Evolutionary conservation across 1,140 invertebrate genomes (phyloP).

Genomic region (Pissodes strobi): DNA sequence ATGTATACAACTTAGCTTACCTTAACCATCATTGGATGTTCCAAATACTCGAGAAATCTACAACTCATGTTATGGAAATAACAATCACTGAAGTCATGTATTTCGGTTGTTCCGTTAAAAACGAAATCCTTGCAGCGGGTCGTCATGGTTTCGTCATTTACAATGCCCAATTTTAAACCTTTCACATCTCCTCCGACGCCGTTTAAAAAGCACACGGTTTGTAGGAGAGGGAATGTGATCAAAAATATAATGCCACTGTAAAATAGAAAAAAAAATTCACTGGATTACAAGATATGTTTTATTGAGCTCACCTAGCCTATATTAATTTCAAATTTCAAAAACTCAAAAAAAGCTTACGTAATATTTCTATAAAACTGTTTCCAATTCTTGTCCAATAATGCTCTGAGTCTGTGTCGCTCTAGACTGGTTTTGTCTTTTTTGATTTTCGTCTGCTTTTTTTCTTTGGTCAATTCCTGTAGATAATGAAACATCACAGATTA

Average conservation of each 20-base stretch:
- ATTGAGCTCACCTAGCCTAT: too few relatives aligned
- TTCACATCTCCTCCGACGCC: constrained; percentile 79
- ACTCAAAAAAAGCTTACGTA: too few relatives aligned
- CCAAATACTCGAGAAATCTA: constrained; percentile 59
- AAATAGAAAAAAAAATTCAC: constrained; percentile 40
- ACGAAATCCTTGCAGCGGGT: constrained; percentile 52
- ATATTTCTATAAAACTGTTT: constrained; percentile 46
- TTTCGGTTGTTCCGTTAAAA: constrained; percentile 38
- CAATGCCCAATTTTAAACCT: constrained; percentile 71
- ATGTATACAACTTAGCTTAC: too few relatives aligned
- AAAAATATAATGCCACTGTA: constrained; percentile 80
- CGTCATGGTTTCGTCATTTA: constrained; percentile 71
- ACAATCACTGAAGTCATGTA: constrained; percentile 54
- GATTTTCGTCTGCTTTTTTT: constrained; percentile 32
- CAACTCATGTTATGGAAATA: constrained; percentile 63
- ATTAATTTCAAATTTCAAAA: too few relatives aligned
- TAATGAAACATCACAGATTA: too few relatives aligned
- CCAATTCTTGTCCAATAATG: constrained; percentile 48
- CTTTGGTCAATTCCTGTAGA: constrained; percentile 16
- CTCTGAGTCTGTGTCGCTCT: constrained; percentile 36
- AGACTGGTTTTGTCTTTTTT: constrained; percentile 31
- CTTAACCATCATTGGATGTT: constrained; percentile 57
- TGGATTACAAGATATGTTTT: too few relatives aligned
- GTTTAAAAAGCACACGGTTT: constrained; percentile 79
- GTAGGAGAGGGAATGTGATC: constrained; percentile 77